Evolutionary conservation across 2,113 vertebrate species (phyloP), one percentile per base, ranked within the genome.

Genomic region (Sprattus sprattus): DNA sequence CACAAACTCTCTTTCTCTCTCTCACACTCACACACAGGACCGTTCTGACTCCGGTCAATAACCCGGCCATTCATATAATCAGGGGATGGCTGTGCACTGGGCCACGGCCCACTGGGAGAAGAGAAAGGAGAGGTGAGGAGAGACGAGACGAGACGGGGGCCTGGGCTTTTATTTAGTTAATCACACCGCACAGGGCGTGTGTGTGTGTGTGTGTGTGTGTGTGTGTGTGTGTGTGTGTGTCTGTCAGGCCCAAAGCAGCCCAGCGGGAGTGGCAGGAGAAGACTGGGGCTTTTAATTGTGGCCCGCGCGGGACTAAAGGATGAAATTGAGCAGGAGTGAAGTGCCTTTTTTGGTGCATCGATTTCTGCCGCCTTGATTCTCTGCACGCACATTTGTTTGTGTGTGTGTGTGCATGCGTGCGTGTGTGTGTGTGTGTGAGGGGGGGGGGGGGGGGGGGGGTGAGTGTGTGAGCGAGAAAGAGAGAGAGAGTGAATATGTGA

Each of bases 301-400:
- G 60, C 82, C 81, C 49, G 84, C 84, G 50, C 15, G 11, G n/a
- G n/a, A 89, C 89, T 89, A 92, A 91, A 91, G 91, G 92, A 92
- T 91, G 89, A 93, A 95, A 93, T 89, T 88, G 91, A 93, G 92
- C 92, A 88, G 89, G 91, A 92, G 92, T 93, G 82, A 92, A 92
- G 88, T 92, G 91, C 91, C 50, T 52, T 52, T 92, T 93, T 94
- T 91, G 89, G 85, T 87, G 85, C 87, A 95, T 94, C 4, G 92
- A 94, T 88, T 85, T 78, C 15, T 87, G 39, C 50, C 15, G 50
- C 50, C 50, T 52, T 52, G 50, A 52, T 52, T 32, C 22, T 81
- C 45, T 47, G 49, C 25, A 8, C 44, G 46, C n/a, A 16, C 81
- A 4, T 80, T 11, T 83, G 1, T 67, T 2, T 54, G 32, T 83